These are phyloP conservation scores for Anguilla pacifica DNA, from an alignment of 2,797 vertebrate species.

Conservation along the genomic window DNA sequence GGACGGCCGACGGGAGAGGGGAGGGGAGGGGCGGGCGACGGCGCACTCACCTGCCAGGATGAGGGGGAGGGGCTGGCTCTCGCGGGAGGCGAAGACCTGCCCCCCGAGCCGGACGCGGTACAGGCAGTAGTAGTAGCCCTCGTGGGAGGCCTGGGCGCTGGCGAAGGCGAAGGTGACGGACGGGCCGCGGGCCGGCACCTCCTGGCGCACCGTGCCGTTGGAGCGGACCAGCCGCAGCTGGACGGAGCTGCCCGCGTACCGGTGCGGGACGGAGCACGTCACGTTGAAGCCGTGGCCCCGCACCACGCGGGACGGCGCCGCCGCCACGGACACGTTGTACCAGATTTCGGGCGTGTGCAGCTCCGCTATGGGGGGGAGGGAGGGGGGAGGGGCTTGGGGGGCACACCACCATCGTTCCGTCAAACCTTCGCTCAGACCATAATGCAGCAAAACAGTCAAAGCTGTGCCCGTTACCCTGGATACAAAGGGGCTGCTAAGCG, in stretches of 20 bases:
- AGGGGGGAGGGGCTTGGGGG: not conserved
- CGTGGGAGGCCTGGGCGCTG: constrained; percentile 69
- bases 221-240: constrained; percentile 75
- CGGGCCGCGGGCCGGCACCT: constrained; percentile 65
- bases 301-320: constrained; percentile 67
- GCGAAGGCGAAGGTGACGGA: constrained; percentile 73
- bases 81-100: constrained; percentile 73
- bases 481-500: not conserved
- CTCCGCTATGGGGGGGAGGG: constrained; percentile 61
- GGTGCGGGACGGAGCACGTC: constrained; percentile 73
- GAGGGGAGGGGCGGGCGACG: not conserved
- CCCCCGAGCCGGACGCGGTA: constrained; percentile 73
- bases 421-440: not conserved
- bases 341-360: constrained; percentile 76
- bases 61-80: constrained; percentile 77
- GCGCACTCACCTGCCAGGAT: constrained; percentile 70
- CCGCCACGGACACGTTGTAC: constrained; percentile 73
- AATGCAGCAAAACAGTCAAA: not conserved
- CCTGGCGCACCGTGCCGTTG: constrained; percentile 73
- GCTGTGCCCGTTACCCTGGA: not conserved
- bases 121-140: constrained; percentile 80
- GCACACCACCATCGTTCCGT: not conserved
- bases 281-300: constrained; percentile 74
- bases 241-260: constrained; percentile 73
- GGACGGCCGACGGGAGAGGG: too few relatives aligned